phyloP scores from a whole-genome alignment of 2,113 vertebrate genomes.

The Lepus timidus region DNA sequence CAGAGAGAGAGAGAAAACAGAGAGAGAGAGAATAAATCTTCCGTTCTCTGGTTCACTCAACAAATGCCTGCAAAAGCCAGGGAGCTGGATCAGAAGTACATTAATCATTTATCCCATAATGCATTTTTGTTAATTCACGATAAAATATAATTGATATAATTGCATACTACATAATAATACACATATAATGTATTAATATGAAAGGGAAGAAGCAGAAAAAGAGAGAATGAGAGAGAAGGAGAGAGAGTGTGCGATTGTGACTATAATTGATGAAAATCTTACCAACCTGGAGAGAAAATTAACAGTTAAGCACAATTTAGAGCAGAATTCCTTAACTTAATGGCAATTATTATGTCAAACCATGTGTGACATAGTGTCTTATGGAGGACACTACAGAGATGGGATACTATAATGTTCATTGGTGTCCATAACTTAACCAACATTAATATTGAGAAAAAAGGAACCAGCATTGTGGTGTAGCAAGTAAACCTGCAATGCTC shows the following conservation, averaged over 20 bases:
- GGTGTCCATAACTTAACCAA: neutral
- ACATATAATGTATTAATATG: neutral
- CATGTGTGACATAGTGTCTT: neutral
- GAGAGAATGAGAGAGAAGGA: neutral
- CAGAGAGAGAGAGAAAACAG: too few species aligned
- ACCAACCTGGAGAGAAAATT: neutral
- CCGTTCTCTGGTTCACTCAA: too few species aligned
- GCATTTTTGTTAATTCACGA: neutral
- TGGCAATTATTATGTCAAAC: neutral
- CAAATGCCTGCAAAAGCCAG: too few species aligned
- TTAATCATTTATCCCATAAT: neutral
- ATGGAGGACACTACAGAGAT: fast-evolving
- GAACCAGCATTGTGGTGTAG: too few species aligned
- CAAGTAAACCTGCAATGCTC: too few species aligned
- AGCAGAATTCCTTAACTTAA: neutral
- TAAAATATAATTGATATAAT: neutral
- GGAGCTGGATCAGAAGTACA: too few species aligned
- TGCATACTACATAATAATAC: neutral
- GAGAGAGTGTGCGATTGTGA: neutral
- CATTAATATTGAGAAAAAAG: neutral
- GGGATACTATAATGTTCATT: neutral
- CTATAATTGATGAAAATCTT: neutral
- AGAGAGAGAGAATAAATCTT: too few species aligned
- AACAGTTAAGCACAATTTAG: neutral
- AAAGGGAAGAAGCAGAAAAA: neutral